Evolutionary conservation across 2,113 vertebrate genomes (phyloP).

Genomic region (Nerophis lumbriciformis): DNA sequence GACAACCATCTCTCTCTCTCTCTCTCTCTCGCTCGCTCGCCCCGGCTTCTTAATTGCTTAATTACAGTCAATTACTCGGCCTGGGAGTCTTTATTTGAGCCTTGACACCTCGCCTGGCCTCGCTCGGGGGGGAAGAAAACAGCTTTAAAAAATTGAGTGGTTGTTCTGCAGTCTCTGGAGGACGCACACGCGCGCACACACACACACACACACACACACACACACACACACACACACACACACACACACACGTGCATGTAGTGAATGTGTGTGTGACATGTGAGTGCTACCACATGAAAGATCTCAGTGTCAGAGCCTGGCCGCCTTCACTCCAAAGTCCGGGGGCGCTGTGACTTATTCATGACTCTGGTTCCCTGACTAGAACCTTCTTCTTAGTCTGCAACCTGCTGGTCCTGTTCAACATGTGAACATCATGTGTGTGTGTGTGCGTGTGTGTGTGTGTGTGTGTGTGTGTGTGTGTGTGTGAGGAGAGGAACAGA

Average conservation of each 20-base stretch:
- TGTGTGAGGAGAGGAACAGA: slow-evolving; percentile 27
- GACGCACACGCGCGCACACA: slow-evolving; percentile 18
- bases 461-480: slow-evolving; percentile 12
- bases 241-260: slow-evolving; percentile 41
- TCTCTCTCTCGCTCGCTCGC: slow-evolving; percentile 12
- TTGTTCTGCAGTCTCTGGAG: slow-evolving; percentile 39
- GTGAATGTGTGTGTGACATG: slow-evolving; percentile 64
- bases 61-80: slow-evolving; percentile 66
- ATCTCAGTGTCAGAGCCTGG: slow-evolving; percentile 56
- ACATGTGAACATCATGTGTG: slow-evolving; percentile 68
- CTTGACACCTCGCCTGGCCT: slow-evolving; percentile 38
- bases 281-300: slow-evolving; percentile 64
- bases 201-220: slow-evolving; percentile 21
- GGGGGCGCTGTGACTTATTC: slow-evolving; percentile 71
- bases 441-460: slow-evolving; percentile 60
- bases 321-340: slow-evolving; percentile 71
- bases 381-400: slow-evolving; percentile 1
- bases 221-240: slow-evolving; percentile 27
- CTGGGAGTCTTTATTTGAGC: slow-evolving; percentile 29
- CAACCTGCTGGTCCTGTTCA: slow-evolving; percentile 64
- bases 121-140: slow-evolving; percentile 10
- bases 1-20: slow-evolving; percentile 41
- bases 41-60: slow-evolving; percentile 61
- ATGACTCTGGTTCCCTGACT: slow-evolving; percentile 58
- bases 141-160: slow-evolving; percentile 28